These are phyloP conservation scores for Ictalurus punctatus DNA, from an alignment of 2,113 vertebrate species.

Conservation along the genomic window DNA sequence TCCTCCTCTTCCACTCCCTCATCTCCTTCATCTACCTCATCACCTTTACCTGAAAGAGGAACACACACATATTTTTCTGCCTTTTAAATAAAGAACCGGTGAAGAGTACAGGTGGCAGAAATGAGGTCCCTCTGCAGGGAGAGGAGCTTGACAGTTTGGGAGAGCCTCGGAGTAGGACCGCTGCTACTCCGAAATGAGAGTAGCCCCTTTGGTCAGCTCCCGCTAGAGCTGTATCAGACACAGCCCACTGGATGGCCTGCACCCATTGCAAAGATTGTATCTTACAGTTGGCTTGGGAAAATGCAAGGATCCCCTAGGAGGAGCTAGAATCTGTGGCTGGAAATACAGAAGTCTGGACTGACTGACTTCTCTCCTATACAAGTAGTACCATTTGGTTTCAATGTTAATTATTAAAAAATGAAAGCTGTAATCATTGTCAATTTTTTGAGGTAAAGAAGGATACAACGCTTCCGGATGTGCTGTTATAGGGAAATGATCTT, in stretches of 20 bases:
- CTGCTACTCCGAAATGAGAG: not conserved
- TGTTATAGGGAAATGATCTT: not conserved
- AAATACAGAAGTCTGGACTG: too few relatives aligned
- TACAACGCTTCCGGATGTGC: not conserved
- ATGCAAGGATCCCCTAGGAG: too few relatives aligned
- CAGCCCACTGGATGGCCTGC: too few relatives aligned
- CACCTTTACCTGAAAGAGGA: constrained; percentile 30
- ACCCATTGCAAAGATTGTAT: too few relatives aligned
- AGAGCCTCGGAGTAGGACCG: not conserved
- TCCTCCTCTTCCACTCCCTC: constrained; percentile 20
- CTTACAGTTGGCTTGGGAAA: too few relatives aligned
- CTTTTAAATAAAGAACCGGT: not conserved
- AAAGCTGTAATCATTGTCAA: not conserved
- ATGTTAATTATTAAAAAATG: not conserved
- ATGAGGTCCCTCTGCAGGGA: not conserved
- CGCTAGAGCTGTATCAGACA: too few relatives aligned
- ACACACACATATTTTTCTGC: too few relatives aligned
- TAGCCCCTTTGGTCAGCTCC: not conserved
- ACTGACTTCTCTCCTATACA: too few relatives aligned
- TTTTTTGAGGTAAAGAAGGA: not conserved
- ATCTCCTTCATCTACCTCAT: constrained; percentile 35
- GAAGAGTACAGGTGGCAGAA: not conserved
- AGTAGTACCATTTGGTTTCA: too few relatives aligned
- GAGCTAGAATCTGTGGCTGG: too few relatives aligned
- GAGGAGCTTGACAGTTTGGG: not conserved